Evolutionary conservation across 2,888 invertebrate genomes (phyloP), one percentile per base, ranked within the genome.

Genomic region (Athrips mouffetella): DNA sequence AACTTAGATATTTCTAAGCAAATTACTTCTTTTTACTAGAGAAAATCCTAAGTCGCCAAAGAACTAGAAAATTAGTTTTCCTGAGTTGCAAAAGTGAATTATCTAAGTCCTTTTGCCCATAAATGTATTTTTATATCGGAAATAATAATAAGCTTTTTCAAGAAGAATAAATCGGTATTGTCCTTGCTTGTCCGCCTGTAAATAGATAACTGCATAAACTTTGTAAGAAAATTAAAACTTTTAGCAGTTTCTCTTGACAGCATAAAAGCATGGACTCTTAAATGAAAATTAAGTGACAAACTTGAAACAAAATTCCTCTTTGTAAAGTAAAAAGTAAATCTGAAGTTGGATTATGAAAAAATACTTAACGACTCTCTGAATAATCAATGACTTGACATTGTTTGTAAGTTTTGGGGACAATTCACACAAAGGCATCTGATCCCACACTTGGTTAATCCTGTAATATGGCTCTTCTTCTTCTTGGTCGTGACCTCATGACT

Each of bases 51-150:
- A 42, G 27, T 45, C 21, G 23, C 31, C 37, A 23, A n/a, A 40
- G 21, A 23, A 40, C 29, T 16, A 40, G 21, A 16, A 13, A 35
- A 10, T 20, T 10, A 21, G 42, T 42, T 42, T 42, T 23, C 10
- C 42, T 29, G 46, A 53, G 50, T 49, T 49, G 47, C 47, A 48
- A 47, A 47, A 50, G 48, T 44, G 53, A 52, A 39, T 30, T 40
- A 13, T 40, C 30, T 39, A 47, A 40, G 54, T 48, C 48, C 51
- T 59, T 52, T 57, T 55, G 56, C 53, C 55, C n/a, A n/a, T n/a
- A n/a, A n/a, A n/a, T n/a, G n/a, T n/a, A n/a, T n/a, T n/a, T n/a
- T n/a, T n/a, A n/a, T n/a, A n/a, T n/a, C n/a, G n/a, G n/a, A n/a
- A n/a, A n/a, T n/a, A n/a, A n/a, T n/a, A n/a, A n/a, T n/a, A n/a